Percentiles rank a stretch among this genome's conserved stretches.
These are phyloP conservation scores for Lumbricus terrestris DNA, from an alignment of 2,888 invertebrate species.

Conservation along the genomic window DNA sequence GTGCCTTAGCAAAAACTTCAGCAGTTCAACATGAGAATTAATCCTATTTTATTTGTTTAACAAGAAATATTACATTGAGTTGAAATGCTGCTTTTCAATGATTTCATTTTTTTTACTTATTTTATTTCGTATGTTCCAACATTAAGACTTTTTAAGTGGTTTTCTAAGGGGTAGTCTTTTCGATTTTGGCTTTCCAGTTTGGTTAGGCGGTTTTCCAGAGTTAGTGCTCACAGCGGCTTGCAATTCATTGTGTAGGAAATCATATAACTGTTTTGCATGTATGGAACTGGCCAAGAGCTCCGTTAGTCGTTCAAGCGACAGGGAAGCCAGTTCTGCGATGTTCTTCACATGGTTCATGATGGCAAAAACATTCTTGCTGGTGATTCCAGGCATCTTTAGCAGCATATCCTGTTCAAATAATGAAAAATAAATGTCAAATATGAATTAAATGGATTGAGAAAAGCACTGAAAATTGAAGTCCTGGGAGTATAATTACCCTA, in stretches of 20 bases:
- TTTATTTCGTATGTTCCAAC: background rate
- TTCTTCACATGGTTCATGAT: conserved; percentile 75
- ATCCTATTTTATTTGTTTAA: background rate
- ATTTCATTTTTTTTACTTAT: background rate
- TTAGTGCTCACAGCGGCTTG: background rate
- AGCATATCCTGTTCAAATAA: conserved; percentile 67
- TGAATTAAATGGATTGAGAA: background rate
- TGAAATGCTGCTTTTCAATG: background rate
- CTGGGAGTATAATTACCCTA: background rate
- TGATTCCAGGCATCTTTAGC: conserved; percentile 83
- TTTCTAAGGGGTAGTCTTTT: background rate
- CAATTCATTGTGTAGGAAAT: background rate
- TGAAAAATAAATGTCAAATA: background rate
- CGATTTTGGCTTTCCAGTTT: background rate
- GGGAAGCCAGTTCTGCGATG: conserved; percentile 63
- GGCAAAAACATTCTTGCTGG: conserved; percentile 77
- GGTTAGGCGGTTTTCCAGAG: background rate
- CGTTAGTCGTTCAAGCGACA: conserved; percentile 69
- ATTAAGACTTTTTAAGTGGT: background rate
- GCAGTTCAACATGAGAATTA: background rate
- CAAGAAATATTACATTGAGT: background rate
- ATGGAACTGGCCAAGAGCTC: conserved; percentile 69
- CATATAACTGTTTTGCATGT: conserved; percentile 45
- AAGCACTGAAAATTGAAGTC: background rate
- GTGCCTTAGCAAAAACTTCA: background rate